Percentiles rank a stretch among this genome's conserved stretches.
phyloP scores from a whole-genome alignment of 2,797 vertebrate species.

The Oreortyx pictus region DNA sequence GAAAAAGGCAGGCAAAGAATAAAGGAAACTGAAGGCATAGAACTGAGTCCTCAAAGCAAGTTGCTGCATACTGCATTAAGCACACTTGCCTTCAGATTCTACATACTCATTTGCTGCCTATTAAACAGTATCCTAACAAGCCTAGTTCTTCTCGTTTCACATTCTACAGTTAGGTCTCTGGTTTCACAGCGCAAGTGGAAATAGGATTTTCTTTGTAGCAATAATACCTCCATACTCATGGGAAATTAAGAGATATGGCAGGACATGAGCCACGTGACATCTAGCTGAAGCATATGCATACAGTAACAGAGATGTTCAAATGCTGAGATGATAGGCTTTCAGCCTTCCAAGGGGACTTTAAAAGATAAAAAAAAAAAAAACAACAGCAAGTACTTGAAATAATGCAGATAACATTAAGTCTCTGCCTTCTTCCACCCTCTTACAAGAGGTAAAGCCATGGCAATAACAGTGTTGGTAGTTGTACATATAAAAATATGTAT shows the following conservation, averaged over 20 bases:
- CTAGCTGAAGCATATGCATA: neutral
- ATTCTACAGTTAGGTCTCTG: neutral
- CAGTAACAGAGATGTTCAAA: neutral
- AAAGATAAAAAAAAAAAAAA: neutral
- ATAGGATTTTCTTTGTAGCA: neutral
- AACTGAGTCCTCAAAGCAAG: neutral
- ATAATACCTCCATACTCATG: neutral
- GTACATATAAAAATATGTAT: neutral
- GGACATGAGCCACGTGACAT: neutral
- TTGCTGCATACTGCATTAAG: neutral
- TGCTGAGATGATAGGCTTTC: neutral
- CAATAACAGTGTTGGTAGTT: neutral
- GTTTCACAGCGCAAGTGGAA: neutral
- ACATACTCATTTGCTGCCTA: neutral
- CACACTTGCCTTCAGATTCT: neutral
- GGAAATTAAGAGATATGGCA: neutral
- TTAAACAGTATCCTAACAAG: neutral
- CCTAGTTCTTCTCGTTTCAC: neutral
- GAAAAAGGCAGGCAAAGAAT: neutral
- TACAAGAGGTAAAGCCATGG: neutral
- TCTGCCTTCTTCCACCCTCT: neutral
- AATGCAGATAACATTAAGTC: neutral
- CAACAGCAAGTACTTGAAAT: neutral
- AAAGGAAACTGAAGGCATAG: neutral
- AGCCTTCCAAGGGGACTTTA: neutral